Base-by-base conservation (phyloP, 1,140 invertebrate genomes). In the Phocides pigmalion region DNA sequence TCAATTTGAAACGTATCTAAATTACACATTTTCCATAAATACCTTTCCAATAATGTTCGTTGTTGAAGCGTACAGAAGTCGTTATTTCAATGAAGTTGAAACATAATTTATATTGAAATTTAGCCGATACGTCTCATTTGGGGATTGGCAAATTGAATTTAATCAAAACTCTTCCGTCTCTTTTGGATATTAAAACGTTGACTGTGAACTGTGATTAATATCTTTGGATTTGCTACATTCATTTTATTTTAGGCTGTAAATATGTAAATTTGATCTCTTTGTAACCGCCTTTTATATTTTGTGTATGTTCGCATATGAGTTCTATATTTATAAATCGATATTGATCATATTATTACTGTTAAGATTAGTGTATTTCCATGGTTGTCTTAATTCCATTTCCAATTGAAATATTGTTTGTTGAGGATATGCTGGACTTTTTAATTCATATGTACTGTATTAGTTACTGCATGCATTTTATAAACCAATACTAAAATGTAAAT, bases 81-180 rank as follows among this genome's bases (percentile, higher is more conserved):
- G 6, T 42, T 42, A 42, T 20, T 46, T 20, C 17, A 20, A 3
- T 46, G 42, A 46, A 46, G 16, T 46, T 46, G 17, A 20, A 20
- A 20, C 42, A 19, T 46, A n/a, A 46, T 46, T 46, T 25, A 47
- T 6, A 47, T 47, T 47, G 20, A 47, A 47, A 20, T 47, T 47
- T 19, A 22, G n/a, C 19, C 44, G 20, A 25, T 28, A 49, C 20
- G 20, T 49, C 25, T 49, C 46, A 49, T 49, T 49, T 49, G 46
- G 2, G 12, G 20, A 6, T 49, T 28, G 1, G n/a, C 25, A 49
- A 49, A 49, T 49, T 49, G 20, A 28, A 49, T 49, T 49, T 14
- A 49, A 49, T 49, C 46, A 28, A 25, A 49, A 49, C 44, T 25
- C 12, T 14, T 4, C 20, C 46, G 3, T 49, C 46, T 20, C 20